Base-by-base conservation (phyloP, 2,113 vertebrate species). In the Phoenicopterus ruber region DNA sequence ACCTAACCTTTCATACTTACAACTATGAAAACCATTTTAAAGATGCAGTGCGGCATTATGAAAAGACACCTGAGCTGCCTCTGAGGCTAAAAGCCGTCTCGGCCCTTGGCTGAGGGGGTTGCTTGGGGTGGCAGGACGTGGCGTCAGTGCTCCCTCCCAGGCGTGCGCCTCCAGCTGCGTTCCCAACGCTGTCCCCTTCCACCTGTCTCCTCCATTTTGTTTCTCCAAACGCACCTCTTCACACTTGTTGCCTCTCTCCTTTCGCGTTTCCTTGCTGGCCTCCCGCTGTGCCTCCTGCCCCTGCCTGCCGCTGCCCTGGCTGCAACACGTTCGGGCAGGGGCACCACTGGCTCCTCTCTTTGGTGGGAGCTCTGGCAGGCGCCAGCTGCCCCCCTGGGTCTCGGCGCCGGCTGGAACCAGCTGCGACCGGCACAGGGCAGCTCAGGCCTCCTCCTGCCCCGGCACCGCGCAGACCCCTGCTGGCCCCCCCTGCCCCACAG, bases 151-250 rank as follows among this genome's bases (percentile, higher is more conserved):
- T 32, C 44, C 49, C 36, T 42, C 44, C 73, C 50, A 34, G 31
- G 32, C 1, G 4, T 18, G 17, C 2, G 11, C 36, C 31, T 79
- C 36, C 58, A 38, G 22, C 42, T 1, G 0, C 2, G 1, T 46
- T 54, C 47, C 40, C 57, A 47, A 6, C 5, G 3, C 24, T 63
- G 14, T 36, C 36, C 31, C 9, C 15, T 85, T 65, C 66, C 50
- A 40, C 2, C 0, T 24, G 13, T 42, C 14, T 22, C 17, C 44
- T 55, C 26, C 20, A 19, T 42, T 78, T 32, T 50, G 5, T 55
- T 55, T 65, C 36, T 58, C 55, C 29, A 62, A 36, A 61, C 0
- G 0, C 2, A 0, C 34, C 46, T 44, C 17, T n/a, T 34, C 8
- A 1, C 3, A 2, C 36, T 49, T 36, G 42, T 25, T 61, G 7